These are phyloP conservation scores for Acinonyx jubatus DNA, from an alignment of 2,113 vertebrate genomes.

Conservation along the genomic window DNA sequence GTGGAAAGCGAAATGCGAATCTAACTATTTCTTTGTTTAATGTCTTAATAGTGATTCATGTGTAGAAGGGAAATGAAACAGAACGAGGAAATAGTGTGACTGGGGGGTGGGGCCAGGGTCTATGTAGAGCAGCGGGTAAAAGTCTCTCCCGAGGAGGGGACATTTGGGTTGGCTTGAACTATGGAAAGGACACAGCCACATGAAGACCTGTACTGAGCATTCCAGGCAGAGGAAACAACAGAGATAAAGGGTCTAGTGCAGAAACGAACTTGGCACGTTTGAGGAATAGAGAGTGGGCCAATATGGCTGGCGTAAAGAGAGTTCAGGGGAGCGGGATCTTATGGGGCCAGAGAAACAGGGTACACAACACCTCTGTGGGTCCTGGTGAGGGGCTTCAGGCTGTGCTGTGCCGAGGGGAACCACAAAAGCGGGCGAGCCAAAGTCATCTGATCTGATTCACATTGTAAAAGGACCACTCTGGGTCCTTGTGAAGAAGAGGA, in stretches of 20 bases:
- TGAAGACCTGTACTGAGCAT: accelerated
- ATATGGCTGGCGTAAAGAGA: accelerated
- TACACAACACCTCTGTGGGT: accelerated
- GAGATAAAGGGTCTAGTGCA: accelerated
- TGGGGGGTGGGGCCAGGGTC: accelerated
- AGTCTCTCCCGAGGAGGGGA: background rate
- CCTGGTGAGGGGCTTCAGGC: accelerated
- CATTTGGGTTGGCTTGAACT: accelerated
- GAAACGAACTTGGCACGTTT: accelerated
- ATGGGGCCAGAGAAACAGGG: background rate
- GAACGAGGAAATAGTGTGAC: accelerated
- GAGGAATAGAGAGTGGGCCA: background rate
- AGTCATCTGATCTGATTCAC: accelerated
- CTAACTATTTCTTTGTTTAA: background rate
- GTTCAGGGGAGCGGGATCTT: accelerated
- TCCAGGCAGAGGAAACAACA: background rate
- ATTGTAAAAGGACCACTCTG: accelerated
- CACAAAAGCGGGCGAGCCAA: accelerated
- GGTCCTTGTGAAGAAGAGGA: background rate
- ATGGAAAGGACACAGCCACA: accelerated
- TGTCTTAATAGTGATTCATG: background rate
- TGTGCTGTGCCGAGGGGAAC: accelerated
- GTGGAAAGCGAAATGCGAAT: background rate
- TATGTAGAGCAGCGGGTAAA: accelerated
- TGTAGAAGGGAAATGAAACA: background rate